phyloP scores from a whole-genome alignment of 2,113 vertebrate genomes.

The Dicerorhinus sumatrensis region DNA sequence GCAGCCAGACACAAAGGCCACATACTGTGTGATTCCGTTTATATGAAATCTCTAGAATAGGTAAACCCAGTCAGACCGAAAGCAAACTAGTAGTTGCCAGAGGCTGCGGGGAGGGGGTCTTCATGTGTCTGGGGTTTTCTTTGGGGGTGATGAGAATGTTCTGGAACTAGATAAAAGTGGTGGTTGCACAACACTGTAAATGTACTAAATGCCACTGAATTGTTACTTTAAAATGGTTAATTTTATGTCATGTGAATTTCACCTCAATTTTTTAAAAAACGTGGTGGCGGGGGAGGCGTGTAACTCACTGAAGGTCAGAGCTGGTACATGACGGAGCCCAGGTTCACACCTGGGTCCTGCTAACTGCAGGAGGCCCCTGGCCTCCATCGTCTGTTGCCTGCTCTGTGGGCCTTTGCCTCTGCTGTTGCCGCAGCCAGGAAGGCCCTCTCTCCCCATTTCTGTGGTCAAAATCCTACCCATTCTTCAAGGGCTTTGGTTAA shows the following conservation, averaged over 20 bases:
- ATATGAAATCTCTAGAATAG: not conserved
- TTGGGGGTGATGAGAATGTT: not conserved
- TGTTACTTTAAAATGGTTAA: not conserved
- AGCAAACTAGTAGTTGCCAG: not conserved
- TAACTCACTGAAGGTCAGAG: not conserved
- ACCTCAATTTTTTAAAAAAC: not conserved
- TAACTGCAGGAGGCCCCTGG: no score
- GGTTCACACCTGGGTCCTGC: not conserved
- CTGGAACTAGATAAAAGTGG: not conserved
- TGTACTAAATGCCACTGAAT: not conserved
- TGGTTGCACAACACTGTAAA: no score
- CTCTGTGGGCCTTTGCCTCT: not conserved
- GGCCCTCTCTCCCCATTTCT: not conserved
- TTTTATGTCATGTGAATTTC: not conserved
- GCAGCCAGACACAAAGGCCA: not conserved
- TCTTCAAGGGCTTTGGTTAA: not conserved
- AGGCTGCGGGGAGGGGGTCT: not conserved
- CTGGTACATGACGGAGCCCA: fast-evolving
- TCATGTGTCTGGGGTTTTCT: fast-evolving
- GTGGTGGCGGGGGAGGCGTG: not conserved
- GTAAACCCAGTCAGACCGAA: not conserved
- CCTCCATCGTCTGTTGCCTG: not conserved
- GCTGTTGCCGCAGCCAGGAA: not conserved
- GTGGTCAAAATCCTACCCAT: not conserved
- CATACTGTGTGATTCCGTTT: fast-evolving